These are phyloP conservation scores for Drosophila neonasuta DNA, from an alignment of 2,888 invertebrate genomes.

Conservation along the genomic window DNA sequence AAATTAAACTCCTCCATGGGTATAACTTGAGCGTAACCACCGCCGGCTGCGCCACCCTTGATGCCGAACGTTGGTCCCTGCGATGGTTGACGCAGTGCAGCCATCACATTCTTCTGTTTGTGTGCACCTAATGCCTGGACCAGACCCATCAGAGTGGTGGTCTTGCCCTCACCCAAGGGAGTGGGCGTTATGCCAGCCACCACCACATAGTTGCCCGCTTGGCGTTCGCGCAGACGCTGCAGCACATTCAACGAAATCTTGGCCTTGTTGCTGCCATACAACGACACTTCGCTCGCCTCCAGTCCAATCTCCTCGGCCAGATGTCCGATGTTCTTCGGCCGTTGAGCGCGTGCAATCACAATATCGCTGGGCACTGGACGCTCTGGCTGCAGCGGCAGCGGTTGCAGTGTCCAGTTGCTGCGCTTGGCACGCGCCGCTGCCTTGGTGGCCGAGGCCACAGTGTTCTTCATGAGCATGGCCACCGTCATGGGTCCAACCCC, in stretches of 20 bases:
- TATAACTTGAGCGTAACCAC: constrained; percentile 97
- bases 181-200: constrained; percentile 99
- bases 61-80: constrained; percentile 99
- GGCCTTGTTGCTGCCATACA: constrained; percentile 96
- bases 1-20: constrained; percentile 99
- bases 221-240: constrained; percentile 87
- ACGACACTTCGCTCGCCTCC: constrained; percentile 89
- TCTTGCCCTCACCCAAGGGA: constrained; percentile 99
- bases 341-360: constrained; percentile 92
- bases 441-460: constrained; percentile 90
- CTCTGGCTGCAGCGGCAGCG: constrained; percentile 86
- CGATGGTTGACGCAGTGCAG: constrained; percentile 97
- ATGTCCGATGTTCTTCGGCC: constrained; percentile 90
- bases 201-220: constrained; percentile 95
- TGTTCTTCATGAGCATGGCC: constrained; percentile 98
- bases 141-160: constrained; percentile 96
- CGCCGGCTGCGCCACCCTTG: constrained; percentile 97
- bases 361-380: constrained; percentile 96
- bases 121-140: constrained; percentile 96
- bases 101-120: constrained; percentile 92
- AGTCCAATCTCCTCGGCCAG: constrained; percentile 94
- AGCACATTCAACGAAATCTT: constrained; percentile 93
- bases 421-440: constrained; percentile 84
- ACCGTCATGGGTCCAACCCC: constrained; percentile 99
- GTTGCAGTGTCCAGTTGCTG: constrained; percentile 87